Percentiles rank a stretch among this genome's conserved stretches.
Conservation (phyloP, 37 sponge, comb jelly and placozoan genomes). For the Haliclona indistincta region DNA sequence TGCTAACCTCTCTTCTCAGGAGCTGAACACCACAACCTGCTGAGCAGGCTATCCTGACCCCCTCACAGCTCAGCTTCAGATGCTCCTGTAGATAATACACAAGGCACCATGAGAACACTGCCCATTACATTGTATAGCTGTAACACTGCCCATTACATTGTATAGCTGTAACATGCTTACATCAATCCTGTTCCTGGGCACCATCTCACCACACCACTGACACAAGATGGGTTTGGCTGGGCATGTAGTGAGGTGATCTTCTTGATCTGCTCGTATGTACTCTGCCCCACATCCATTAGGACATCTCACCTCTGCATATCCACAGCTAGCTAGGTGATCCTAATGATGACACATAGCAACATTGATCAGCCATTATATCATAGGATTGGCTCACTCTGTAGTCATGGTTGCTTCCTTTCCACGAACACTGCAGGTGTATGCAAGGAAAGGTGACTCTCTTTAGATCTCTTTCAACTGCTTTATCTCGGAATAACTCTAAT, state of each 20-base stretch:
- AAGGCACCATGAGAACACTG: background rate
- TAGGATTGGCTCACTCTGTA: slow-evolving; percentile 32
- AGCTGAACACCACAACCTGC: slow-evolving; percentile 57
- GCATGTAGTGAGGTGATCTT: slow-evolving; percentile 39
- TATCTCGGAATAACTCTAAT: slow-evolving; percentile 61
- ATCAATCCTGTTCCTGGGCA: slow-evolving; percentile 3
- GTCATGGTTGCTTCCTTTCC: slow-evolving; percentile 53
- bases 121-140: no score
- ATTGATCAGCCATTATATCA: background rate
- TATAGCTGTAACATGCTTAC: no score
- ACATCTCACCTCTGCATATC: slow-evolving; percentile 32
- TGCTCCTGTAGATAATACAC: slow-evolving; percentile 33
- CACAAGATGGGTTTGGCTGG: slow-evolving; percentile 32
- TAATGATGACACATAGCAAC: background rate
- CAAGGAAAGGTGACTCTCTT: slow-evolving; percentile 32
- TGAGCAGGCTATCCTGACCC: slow-evolving; percentile 22
- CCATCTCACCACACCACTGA: slow-evolving; percentile 23
- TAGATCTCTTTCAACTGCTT: slow-evolving; percentile 62
- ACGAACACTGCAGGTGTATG: slow-evolving; percentile 47
- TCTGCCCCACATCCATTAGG: slow-evolving; percentile 41
- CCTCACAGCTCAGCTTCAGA: slow-evolving; percentile 25
- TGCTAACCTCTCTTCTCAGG: slow-evolving; percentile 52
- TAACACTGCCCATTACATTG: no score
- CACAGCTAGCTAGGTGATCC: slow-evolving; percentile 41
- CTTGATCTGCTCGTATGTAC: slow-evolving; percentile 20